Evolutionary conservation across 2,797 vertebrate species (phyloP).

Genomic region (Austrolebias charrua): DNA sequence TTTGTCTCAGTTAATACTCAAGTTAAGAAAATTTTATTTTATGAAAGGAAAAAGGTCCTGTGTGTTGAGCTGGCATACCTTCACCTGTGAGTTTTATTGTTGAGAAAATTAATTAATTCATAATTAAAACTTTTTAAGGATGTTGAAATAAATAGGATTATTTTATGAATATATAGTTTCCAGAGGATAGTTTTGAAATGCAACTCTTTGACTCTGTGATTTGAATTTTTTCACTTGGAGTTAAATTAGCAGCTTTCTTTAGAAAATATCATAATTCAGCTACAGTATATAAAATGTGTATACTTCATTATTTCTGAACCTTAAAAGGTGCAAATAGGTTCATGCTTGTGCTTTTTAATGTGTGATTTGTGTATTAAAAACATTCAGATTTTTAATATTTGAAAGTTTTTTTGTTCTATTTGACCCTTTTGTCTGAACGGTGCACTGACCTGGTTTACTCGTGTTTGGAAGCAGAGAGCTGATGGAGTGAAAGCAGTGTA

Average conservation of each 20-base stretch:
- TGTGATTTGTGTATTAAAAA: background rate
- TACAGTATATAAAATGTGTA: too few species aligned
- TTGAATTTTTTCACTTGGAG: too few species aligned
- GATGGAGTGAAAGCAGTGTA: slow-evolving; percentile 45
- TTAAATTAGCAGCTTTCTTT: too few species aligned
- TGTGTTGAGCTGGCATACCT: background rate
- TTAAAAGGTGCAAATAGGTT: too few species aligned
- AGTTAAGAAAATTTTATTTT: background rate
- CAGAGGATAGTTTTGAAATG: too few species aligned
- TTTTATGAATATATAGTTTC: too few species aligned
- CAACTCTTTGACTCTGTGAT: too few species aligned
- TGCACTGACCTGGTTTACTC: slow-evolving; percentile 21
- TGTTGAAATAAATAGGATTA: background rate
- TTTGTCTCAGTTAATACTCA: background rate
- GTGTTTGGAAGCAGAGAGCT: slow-evolving; percentile 19
- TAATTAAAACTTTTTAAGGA: background rate
- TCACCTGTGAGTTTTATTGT: background rate
- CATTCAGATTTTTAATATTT: background rate
- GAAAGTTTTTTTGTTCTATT: background rate
- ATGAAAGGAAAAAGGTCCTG: background rate
- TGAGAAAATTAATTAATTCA: background rate
- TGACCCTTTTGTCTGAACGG: background rate
- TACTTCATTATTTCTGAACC: too few species aligned
- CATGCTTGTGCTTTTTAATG: too few species aligned
- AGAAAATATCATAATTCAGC: too few species aligned